Evolutionary conservation across 2,888 invertebrate genomes (phyloP).

Genomic region (Lysandra coridon): DNA sequence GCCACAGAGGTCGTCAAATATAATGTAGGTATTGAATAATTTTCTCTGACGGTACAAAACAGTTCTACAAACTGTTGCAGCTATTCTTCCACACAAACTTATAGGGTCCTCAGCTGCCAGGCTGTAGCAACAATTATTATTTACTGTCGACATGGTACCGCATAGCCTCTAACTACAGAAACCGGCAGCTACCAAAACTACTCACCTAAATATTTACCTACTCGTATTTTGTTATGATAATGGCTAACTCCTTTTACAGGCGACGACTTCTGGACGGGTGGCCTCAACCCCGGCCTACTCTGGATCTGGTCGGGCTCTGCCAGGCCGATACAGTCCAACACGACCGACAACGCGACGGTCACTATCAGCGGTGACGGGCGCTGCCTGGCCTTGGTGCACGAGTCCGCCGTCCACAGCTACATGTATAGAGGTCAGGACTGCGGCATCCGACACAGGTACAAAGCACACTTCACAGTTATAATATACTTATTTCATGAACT

Average conservation of each 20-base stretch:
- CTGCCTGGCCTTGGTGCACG: constrained; percentile 85
- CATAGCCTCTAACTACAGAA: neutral
- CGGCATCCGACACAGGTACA: constrained; percentile 82
- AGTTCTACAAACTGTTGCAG: too few species aligned
- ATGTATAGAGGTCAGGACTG: constrained; percentile 88
- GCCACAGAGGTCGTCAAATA: too few species aligned
- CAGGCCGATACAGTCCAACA: constrained; percentile 82
- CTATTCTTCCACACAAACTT: too few species aligned
- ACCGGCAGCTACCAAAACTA: neutral
- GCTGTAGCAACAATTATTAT: too few species aligned
- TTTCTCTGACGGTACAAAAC: too few species aligned
- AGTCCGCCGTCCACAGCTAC: constrained; percentile 81
- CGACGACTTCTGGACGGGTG: constrained; percentile 90
- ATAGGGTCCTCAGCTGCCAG: too few species aligned
- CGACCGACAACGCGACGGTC: constrained; percentile 46
- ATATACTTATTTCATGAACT: too few species aligned
- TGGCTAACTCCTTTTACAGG: constrained; percentile 61
- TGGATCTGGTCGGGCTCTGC: constrained; percentile 95
- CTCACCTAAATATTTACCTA: too few species aligned
- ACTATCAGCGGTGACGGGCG: constrained; percentile 82
- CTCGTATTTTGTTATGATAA: too few species aligned
- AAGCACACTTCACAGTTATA: constrained; percentile 87
- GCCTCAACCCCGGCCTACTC: constrained; percentile 90
- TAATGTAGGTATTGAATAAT: too few species aligned
- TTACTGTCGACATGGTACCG: too few species aligned